phyloP scores from a whole-genome alignment of 2,888 invertebrate species.

The Drosophila colorata region DNA sequence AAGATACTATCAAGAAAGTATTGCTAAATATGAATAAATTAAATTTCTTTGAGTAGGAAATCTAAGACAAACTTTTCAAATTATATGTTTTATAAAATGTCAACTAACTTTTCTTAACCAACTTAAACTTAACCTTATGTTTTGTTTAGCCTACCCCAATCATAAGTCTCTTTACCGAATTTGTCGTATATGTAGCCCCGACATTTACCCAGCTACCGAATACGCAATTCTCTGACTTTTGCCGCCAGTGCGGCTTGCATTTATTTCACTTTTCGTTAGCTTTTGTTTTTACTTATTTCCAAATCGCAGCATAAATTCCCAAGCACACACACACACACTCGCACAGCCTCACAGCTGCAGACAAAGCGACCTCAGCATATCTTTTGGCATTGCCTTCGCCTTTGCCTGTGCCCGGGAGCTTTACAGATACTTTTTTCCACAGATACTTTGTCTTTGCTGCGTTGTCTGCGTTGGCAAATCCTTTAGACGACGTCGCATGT shows the following conservation, averaged over 20 bases:
- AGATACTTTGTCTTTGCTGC: slow-evolving; percentile 75
- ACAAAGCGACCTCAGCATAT: slow-evolving; percentile 54
- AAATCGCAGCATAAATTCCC: slow-evolving; percentile 73
- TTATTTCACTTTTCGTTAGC: slow-evolving; percentile 55
- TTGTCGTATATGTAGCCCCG: neutral
- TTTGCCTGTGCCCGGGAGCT: slow-evolving; percentile 38
- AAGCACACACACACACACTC: slow-evolving; percentile 41
- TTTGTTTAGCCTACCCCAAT: neutral
- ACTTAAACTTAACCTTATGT: no score
- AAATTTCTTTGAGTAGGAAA: no score
- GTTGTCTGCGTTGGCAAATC: slow-evolving; percentile 73
- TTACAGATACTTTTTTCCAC: slow-evolving; percentile 45
- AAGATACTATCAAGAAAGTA: no score
- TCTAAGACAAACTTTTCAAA: no score
- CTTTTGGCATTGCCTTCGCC: slow-evolving; percentile 39
- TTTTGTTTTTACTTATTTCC: slow-evolving; percentile 24
- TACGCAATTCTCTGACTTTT: slow-evolving; percentile 50
- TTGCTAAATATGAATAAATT: no score
- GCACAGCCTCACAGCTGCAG: slow-evolving; percentile 25
- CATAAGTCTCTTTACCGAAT: neutral
- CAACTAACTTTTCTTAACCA: no score
- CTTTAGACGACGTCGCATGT: slow-evolving; percentile 79
- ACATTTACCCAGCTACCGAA: slow-evolving; percentile 49
- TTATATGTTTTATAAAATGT: no score
- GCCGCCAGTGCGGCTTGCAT: slow-evolving; percentile 41